A percentile compares a stretch with the other conserved stretches of the same genome.
phyloP scores from a whole-genome alignment of 2,797 vertebrate species.

The Danio jaintianensis region DNA sequence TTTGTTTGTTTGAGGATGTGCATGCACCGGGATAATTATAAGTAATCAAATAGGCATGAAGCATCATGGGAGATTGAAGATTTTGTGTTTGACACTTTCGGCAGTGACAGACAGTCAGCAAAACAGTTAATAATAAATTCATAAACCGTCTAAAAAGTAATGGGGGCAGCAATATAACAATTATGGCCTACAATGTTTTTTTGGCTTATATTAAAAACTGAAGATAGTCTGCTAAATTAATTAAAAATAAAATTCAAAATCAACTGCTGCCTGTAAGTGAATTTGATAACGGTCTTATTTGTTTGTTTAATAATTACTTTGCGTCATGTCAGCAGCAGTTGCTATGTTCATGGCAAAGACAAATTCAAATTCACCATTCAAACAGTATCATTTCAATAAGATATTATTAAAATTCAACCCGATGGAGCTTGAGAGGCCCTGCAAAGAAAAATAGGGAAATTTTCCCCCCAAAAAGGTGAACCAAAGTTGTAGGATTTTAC shows the following conservation, averaged over 20 bases:
- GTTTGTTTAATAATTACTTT: too few relatives aligned
- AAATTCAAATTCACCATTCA: too few relatives aligned
- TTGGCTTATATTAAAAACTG: background rate
- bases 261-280: background rate
- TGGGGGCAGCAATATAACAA: background rate
- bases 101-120: background rate
- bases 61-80: conserved; percentile 39
- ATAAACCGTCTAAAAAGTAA: background rate
- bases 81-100: conserved; percentile 9
- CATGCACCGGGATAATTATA: conserved; percentile 39
- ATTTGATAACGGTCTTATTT: conserved; percentile 1
- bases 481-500: too few relatives aligned
- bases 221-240: background rate
- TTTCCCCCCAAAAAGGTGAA: too few relatives aligned
- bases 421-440: too few relatives aligned
- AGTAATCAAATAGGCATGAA: conserved; percentile 30
- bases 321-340: too few relatives aligned
- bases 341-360: too few relatives aligned
- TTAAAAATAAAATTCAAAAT: conserved; percentile 1
- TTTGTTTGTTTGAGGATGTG: conserved; percentile 39
- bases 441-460: too few relatives aligned
- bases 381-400: too few relatives aligned
- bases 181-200: background rate
- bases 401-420: too few relatives aligned
- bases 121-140: background rate